Evolutionary conservation across 2,797 vertebrate species (phyloP), one percentile per base, ranked within the genome.

Genomic region (Tragopan temminckii): DNA sequence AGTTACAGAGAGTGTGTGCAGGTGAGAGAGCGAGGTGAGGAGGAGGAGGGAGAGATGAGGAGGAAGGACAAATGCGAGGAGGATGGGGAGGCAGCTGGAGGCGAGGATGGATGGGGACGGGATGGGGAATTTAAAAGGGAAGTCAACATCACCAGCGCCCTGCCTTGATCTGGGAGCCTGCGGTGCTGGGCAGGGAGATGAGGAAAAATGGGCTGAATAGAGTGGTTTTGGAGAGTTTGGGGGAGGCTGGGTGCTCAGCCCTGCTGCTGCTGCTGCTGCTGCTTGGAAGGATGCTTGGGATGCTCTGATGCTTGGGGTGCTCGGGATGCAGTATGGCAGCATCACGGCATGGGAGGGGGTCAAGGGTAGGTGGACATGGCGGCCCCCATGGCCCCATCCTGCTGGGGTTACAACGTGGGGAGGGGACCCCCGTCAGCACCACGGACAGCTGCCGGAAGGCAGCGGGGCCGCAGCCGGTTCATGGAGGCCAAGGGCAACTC

Each of bases 101-200:
- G 66, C 58, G 46, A 90, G 91, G 78, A 91, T 93, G 95, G 93
- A 97, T 95, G 71, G 79, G 95, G 86, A 94, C 23, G 71, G 74
- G 86, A 85, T 0, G 0, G n/a, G 83, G 75, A 45, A 94, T 98
- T 98, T 98, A 98, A 98, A 98, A 98, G 97, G 98, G 98, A 98
- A 98, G 97, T 93, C 9, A 92, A 90, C 8, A 3, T 72, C 2
- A 0, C 1, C 92, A 88, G 88, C 17, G 3, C 38, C 55, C 53
- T 5, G 4, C 38, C 27, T 62, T 27, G 36, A 25, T 16, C 20
- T 18, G 61, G 27, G 36, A 29, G 38, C 38, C 27, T 31, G 36
- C 11, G 19, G 38, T 20, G 27, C 61, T 21, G 6, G 61, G 38
- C 27, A 18, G 25, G 25, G n/a, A 27, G 24, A 13, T 13, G 38